Percentiles rank a stretch among this genome's conserved stretches.
phyloP scores from a whole-genome alignment of 2,113 vertebrate species.

The Hippocampus comes region DNA sequence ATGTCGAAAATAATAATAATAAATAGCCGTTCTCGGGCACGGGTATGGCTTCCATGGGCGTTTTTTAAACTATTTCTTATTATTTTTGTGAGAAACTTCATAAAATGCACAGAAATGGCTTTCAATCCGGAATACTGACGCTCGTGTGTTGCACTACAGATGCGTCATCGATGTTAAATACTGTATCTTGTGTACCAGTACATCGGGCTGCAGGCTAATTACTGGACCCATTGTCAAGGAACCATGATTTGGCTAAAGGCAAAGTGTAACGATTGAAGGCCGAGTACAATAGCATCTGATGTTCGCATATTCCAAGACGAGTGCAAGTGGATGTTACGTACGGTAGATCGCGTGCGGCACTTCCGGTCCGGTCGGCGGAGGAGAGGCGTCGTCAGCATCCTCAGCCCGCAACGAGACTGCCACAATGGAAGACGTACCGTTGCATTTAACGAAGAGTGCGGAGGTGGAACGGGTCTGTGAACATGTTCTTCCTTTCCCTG shows the following conservation, averaged over 20 bases:
- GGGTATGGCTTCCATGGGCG: too few species aligned
- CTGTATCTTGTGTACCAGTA: not conserved
- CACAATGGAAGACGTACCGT: slow-evolving; percentile 50
- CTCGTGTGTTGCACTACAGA: not conserved
- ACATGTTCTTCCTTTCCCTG: not conserved
- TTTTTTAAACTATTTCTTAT: too few species aligned
- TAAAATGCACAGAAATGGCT: not conserved
- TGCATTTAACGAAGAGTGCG: slow-evolving; percentile 34
- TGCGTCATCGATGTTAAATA: not conserved
- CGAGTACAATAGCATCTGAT: too few species aligned
- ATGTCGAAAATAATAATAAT: too few species aligned
- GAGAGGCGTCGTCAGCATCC: slow-evolving; percentile 35
- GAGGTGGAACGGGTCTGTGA: slow-evolving; percentile 52
- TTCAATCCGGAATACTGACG: not conserved
- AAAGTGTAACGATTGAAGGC: not conserved
- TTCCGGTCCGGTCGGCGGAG: slow-evolving; percentile 37
- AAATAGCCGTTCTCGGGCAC: too few species aligned
- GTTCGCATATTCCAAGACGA: not conserved
- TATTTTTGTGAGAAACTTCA: not conserved
- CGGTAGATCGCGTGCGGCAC: slow-evolving; percentile 12
- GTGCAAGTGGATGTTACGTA: slow-evolving; percentile 1
- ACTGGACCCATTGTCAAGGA: not conserved
- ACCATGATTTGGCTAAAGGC: not conserved
- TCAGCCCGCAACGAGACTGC: not conserved
- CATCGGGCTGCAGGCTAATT: not conserved